phyloP scores from a whole-genome alignment of 2,797 vertebrate genomes.

The Molossus molossus region DNA sequence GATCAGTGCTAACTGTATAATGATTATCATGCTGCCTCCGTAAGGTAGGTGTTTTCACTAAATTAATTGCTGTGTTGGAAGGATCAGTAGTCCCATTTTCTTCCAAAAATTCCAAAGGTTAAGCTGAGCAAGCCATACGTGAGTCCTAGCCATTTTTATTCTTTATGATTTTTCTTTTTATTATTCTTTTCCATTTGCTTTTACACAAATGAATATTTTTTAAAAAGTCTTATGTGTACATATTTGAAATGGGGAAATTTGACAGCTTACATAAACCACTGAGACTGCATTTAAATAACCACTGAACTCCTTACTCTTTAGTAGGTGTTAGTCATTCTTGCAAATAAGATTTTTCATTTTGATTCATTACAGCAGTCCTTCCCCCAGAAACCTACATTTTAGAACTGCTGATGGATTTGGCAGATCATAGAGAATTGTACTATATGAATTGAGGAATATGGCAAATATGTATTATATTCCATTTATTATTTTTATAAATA shows the following conservation, averaged over 20 bases:
- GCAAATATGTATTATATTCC: neutral
- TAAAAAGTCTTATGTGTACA: neutral
- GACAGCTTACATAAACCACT: constrained; percentile 43
- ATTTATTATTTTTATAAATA: constrained; percentile 38
- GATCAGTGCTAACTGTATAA: neutral
- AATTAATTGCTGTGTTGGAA: neutral
- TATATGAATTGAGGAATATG: neutral
- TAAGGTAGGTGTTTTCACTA: neutral
- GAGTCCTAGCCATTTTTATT: neutral
- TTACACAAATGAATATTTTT: constrained; percentile 24
- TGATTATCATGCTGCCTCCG: neutral
- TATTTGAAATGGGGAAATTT: constrained; percentile 31
- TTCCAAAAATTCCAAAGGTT: neutral
- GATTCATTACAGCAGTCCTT: constrained; percentile 57
- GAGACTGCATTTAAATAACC: constrained; percentile 63
- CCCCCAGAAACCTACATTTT: constrained; percentile 23
- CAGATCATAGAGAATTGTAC: constrained; percentile 24
- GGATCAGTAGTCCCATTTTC: neutral
- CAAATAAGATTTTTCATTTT: constrained; percentile 69
- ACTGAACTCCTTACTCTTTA: constrained; percentile 45
- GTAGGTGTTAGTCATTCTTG: constrained; percentile 33
- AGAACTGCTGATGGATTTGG: constrained; percentile 17
- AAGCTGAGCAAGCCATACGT: neutral
- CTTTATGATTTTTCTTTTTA: constrained; percentile 23
- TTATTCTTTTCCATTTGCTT: constrained; percentile 54